Evolutionary conservation across 2,797 vertebrate species (phyloP).

Genomic region (Melanotaenia trifasciata): DNA sequence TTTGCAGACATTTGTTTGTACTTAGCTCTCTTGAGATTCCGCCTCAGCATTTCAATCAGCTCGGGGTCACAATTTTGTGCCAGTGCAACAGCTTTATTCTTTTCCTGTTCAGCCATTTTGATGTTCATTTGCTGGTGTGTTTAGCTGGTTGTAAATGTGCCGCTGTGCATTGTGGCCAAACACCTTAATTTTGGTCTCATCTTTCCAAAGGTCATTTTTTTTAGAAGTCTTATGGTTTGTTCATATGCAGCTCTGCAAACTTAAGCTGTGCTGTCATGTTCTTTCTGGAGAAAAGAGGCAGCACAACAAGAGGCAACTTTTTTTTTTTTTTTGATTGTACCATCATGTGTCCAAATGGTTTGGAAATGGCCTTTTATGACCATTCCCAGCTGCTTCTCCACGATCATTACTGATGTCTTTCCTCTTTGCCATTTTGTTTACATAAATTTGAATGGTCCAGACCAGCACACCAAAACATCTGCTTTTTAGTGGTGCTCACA

Average conservation of each 20-base stretch:
- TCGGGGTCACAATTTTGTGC: neutral
- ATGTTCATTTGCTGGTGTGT: neutral
- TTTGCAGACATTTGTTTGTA: neutral
- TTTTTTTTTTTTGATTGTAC: too few relatives aligned
- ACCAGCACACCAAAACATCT: too few relatives aligned
- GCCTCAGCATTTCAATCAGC: neutral
- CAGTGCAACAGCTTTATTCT: neutral
- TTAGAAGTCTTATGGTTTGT: neutral
- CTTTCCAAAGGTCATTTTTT: neutral
- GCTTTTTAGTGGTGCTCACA: too few relatives aligned
- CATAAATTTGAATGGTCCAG: too few relatives aligned
- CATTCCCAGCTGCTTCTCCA: too few relatives aligned
- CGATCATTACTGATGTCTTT: too few relatives aligned
- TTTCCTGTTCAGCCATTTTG: neutral
- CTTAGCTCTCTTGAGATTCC: neutral
- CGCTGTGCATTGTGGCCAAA: neutral
- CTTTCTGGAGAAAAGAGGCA: neutral
- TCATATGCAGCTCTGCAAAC: neutral
- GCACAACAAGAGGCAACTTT: too few relatives aligned
- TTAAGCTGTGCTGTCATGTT: neutral
- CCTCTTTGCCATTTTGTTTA: too few relatives aligned
- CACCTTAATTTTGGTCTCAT: neutral
- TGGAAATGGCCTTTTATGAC: too few relatives aligned
- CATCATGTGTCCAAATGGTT: too few relatives aligned
- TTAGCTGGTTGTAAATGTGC: neutral